Percentiles rank a stretch among this genome's conserved stretches.
These are phyloP conservation scores for Cheilosia impressa DNA, from an alignment of 2,888 invertebrate genomes.

Conservation along the genomic window DNA sequence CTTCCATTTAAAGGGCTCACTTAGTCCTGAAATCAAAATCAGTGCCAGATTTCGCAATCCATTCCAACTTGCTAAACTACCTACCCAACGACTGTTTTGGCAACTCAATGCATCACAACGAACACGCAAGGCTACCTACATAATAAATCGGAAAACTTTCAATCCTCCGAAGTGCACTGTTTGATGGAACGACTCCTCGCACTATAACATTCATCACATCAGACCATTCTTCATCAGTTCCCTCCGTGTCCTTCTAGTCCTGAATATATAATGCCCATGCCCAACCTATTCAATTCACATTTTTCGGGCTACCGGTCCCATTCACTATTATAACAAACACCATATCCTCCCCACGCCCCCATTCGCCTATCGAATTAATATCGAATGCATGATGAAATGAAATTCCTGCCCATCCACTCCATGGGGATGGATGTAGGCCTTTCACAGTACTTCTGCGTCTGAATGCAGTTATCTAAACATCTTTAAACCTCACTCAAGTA, in stretches of 20 bases:
- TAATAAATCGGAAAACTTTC: slow-evolving; percentile 25
- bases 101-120: neutral
- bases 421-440: slow-evolving; percentile 4
- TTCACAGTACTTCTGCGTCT: slow-evolving; percentile 9
- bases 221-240: slow-evolving; percentile 14
- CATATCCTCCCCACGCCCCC: slow-evolving; percentile 14
- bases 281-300: slow-evolving; percentile 7
- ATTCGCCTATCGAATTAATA: slow-evolving; percentile 64
- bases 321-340: slow-evolving; percentile 21
- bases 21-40: no score
- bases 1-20: no score
- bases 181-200: slow-evolving; percentile 35
- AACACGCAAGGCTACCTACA: neutral
- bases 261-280: slow-evolving; percentile 26
- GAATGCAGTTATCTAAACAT: slow-evolving; percentile 51
- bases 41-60: neutral
- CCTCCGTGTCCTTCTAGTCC: neutral
- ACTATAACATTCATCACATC: slow-evolving; percentile 16
- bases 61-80: neutral
- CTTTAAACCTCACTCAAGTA: slow-evolving; percentile 42
- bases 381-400: slow-evolving; percentile 53
- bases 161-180: slow-evolving; percentile 19
- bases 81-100: neutral
- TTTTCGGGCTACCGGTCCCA: neutral
- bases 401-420: slow-evolving; percentile 31